phyloP scores from a whole-genome alignment of 2,113 vertebrate genomes.

The Petromus typicus region DNA sequence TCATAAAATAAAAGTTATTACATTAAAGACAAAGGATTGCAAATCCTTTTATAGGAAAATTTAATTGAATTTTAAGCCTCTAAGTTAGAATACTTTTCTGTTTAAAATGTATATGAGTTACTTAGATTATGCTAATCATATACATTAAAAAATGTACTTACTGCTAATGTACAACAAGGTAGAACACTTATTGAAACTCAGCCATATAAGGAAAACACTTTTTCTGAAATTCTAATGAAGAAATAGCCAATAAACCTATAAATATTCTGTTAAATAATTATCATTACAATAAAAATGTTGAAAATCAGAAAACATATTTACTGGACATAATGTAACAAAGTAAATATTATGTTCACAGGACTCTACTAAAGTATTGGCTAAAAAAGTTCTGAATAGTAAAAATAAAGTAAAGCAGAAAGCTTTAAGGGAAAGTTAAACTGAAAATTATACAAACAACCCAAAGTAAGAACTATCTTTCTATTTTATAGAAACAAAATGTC shows the following conservation, averaged over 20 bases:
- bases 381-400: background rate
- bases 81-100: background rate
- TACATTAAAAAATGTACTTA: background rate
- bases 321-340: background rate
- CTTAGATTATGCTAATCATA: background rate
- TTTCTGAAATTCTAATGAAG: background rate
- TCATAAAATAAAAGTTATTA: background rate
- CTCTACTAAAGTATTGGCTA: background rate
- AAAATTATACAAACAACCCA: background rate
- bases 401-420: background rate
- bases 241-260: background rate
- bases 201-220: background rate
- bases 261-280: background rate
- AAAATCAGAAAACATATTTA: background rate
- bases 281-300: background rate
- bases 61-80: background rate
- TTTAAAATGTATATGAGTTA: background rate
- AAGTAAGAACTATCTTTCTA: background rate
- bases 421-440: background rate
- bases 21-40: background rate
- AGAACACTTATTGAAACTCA: background rate
- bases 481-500: background rate
- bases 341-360: background rate
- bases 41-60: background rate
- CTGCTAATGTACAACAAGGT: background rate